Percentiles rank a stretch among this genome's conserved stretches.
Conservation (phyloP, 2,113 vertebrate genomes). For the Mustelus asterias region DNA sequence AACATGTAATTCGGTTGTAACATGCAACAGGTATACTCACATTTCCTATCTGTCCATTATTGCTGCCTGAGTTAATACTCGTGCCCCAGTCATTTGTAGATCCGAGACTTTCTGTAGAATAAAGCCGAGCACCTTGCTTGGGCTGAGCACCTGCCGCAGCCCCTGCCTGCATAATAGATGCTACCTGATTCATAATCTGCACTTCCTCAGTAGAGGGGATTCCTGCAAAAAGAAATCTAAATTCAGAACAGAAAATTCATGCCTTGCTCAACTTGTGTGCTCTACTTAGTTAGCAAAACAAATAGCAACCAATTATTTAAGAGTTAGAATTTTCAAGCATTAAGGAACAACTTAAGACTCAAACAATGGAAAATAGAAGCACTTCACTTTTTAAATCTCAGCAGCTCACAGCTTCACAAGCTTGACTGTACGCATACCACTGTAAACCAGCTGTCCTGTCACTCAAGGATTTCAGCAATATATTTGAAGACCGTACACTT, state of each 20-base stretch:
- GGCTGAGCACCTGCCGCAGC: constrained; percentile 59
- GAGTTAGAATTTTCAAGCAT: background rate
- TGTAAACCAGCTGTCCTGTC: background rate
- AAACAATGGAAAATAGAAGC: background rate
- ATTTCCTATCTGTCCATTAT: constrained; percentile 65
- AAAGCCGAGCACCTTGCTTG: constrained; percentile 59
- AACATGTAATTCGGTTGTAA: constrained; percentile 35
- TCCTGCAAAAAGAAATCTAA: constrained; percentile 49
- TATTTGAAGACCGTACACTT: background rate
- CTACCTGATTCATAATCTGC: constrained; percentile 61
- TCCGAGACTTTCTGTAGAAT: constrained; percentile 64
- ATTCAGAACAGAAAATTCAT: background rate
- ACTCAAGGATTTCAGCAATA: background rate
- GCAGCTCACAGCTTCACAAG: too few relatives aligned
- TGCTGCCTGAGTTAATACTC: constrained; percentile 57
- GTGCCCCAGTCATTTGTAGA: constrained; percentile 65
- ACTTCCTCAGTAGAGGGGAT: constrained; percentile 65
- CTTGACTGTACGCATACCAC: background rate
- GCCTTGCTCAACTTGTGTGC: background rate
- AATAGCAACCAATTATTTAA: background rate
- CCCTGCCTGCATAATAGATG: constrained; percentile 61
- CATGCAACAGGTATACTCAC: constrained; percentile 56
- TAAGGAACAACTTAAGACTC: background rate
- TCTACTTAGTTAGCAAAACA: background rate
- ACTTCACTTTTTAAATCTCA: background rate